These are phyloP conservation scores for Palaemon carinicauda DNA, from an alignment of 1,140 invertebrate species.

Conservation along the genomic window DNA sequence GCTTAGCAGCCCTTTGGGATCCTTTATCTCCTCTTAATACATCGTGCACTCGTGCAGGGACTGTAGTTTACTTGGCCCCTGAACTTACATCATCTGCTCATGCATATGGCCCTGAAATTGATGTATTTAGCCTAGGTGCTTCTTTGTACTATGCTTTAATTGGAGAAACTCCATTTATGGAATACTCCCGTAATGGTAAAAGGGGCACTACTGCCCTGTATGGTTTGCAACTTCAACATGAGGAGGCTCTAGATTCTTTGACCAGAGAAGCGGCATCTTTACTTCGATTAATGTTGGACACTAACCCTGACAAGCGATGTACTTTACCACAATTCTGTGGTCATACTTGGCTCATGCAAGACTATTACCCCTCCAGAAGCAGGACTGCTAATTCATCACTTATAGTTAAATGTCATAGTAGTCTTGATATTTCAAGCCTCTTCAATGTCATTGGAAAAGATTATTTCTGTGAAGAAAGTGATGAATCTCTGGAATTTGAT, in stretches of 20 bases:
- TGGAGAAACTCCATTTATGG: conserved; percentile 4
- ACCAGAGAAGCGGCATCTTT: neutral
- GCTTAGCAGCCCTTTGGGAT: neutral
- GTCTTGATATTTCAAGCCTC: too few species aligned
- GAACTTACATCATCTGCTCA: conserved; percentile 17
- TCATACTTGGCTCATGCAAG: neutral
- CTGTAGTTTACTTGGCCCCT: conserved; percentile 13
- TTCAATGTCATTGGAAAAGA: too few species aligned
- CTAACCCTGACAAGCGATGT: neutral
- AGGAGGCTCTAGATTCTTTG: conserved; percentile 13
- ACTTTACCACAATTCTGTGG: neutral
- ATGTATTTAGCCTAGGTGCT: conserved; percentile 22
- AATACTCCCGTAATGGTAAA: conserved; percentile 3
- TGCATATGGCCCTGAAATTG: conserved; percentile 6
- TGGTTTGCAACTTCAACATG: conserved; percentile 15
- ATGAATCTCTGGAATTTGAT: too few species aligned
- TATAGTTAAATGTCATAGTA: too few species aligned
- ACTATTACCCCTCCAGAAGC: neutral
- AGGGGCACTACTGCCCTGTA: conserved; percentile 6
- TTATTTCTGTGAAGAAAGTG: too few species aligned
- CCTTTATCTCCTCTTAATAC: conserved; percentile 9
- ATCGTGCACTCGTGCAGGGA: neutral
- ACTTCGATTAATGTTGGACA: conserved; percentile 4
- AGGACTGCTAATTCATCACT: too few species aligned
- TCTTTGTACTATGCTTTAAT: conserved; percentile 6